A percentile compares a stretch with the other conserved stretches of the same genome.
Conservation (phyloP, 2,888 invertebrate species). For the Nomada ferruginata region DNA sequence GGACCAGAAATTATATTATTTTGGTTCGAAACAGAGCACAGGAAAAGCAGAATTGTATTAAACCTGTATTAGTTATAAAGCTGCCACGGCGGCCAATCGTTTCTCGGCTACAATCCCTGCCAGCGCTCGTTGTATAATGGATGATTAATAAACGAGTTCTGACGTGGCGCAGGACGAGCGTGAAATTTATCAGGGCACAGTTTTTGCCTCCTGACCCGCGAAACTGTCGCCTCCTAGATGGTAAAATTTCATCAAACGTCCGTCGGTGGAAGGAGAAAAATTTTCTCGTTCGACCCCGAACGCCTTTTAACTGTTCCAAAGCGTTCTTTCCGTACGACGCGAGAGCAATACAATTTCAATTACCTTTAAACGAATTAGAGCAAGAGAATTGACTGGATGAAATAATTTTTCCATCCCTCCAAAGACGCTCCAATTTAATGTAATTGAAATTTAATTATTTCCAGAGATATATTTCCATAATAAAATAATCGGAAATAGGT, state of each 20-base stretch:
- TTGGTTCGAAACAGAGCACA: neutral
- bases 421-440: neutral
- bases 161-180: conserved; percentile 48
- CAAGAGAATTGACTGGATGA: neutral
- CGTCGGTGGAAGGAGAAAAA: neutral
- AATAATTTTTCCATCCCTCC: conserved; percentile 3
- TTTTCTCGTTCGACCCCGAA: neutral
- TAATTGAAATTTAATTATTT: neutral
- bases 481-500: no score
- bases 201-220: conserved; percentile 48
- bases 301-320: neutral
- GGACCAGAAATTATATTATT: neutral
- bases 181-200: conserved; percentile 72
- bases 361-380: neutral
- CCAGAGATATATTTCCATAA: neutral
- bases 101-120: conserved; percentile 57
- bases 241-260: conserved; percentile 15
- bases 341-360: conserved; percentile 13
- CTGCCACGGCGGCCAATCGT: conserved; percentile 1
- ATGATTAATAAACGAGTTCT: conserved; percentile 76
- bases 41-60: conserved; percentile 52
- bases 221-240: conserved; percentile 13
- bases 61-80: conserved; percentile 67
- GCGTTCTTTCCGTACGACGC: neutral
- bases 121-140: conserved; percentile 71